A percentile compares a stretch with the other conserved stretches of the same genome.
Evolutionary conservation across 2,113 vertebrate species (phyloP).

Genomic region (Cygnus atratus): DNA sequence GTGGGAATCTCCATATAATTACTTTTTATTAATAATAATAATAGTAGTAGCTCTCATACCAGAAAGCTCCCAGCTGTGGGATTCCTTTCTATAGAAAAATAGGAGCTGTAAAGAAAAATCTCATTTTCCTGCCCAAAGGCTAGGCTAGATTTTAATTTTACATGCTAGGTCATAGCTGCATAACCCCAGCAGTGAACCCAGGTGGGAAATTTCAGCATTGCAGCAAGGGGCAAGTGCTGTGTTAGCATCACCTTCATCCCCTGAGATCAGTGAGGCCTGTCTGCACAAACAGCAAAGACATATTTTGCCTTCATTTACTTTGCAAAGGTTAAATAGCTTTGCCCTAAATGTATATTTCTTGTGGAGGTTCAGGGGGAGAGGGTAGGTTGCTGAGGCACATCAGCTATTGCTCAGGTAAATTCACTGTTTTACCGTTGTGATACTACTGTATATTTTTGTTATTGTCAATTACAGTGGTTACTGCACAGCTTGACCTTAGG

Average conservation of each 20-base stretch:
- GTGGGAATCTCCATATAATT: background rate
- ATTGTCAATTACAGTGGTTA: background rate
- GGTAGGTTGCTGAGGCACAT: too few species aligned
- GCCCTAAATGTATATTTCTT: background rate
- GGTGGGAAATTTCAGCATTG: background rate
- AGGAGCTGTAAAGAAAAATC: background rate
- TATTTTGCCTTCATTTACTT: background rate
- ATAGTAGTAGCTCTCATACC: background rate
- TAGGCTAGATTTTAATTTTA: background rate
- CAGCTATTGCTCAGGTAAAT: background rate
- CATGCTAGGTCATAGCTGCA: rapidly evolving
- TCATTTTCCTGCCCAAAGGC: background rate
- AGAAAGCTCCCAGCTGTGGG: background rate
- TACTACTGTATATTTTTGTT: background rate
- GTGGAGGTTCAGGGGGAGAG: background rate
- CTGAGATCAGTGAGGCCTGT: too few species aligned
- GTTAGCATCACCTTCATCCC: too few species aligned
- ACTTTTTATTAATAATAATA: conserved; percentile 13
- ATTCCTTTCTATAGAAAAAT: background rate
- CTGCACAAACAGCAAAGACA: too few species aligned
- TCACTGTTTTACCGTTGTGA: background rate
- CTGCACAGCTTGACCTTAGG: background rate
- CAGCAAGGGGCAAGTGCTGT: background rate
- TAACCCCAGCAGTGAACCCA: background rate
- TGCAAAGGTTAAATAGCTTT: background rate